Evolutionary conservation across 2,888 invertebrate species (phyloP), one percentile per base, ranked within the genome.

Genomic region (Netelia inedita): DNA sequence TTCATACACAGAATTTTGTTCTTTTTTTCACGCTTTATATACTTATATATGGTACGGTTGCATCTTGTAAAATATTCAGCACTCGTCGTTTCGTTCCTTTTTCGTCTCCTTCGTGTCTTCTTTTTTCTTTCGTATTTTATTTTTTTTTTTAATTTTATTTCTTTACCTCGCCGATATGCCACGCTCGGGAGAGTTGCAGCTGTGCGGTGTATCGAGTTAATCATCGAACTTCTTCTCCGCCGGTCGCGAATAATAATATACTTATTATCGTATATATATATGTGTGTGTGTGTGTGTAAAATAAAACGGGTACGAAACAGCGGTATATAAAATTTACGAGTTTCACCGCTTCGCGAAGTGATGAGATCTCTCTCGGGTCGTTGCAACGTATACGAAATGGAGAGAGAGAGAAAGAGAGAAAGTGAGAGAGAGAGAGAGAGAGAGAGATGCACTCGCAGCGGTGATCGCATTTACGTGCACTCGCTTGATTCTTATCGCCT

Each of bases 291-390:
- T 19, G 14, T 1, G 35, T 55, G 14, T 57, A 11, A 63, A 35
- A 65, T 35, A 65, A 65, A 65, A 65, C 66, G 41, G 57, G 28
- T 43, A 50, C 79, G 46, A 61, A 86, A 82, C 79, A 80, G 65
- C 79, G 79, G 65, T 69, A 80, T 86, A 3, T 16, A 46, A 46
- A 21, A 80, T 86, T 84, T 82, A 85, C 78, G 84, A 82, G 55
- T 66, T 28, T 14, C 61, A 53, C 43, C 43, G 19, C 41, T 80
- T 72, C 19, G 71, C 57, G 35, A 53, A 14, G 35, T 53, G 57
- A 28, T 59, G 35, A 76, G 75, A 80, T 80, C 74, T 78, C 78
- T 80, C 76, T 76, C 69, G 76, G 73, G 79, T 84, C 82, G 35
- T 35, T 35, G 35, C 35, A 79, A 83, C 80, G 63, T 74, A 75